Evolutionary conservation across 2,888 invertebrate species (phyloP).

Genomic region (Erebia aethiops): DNA sequence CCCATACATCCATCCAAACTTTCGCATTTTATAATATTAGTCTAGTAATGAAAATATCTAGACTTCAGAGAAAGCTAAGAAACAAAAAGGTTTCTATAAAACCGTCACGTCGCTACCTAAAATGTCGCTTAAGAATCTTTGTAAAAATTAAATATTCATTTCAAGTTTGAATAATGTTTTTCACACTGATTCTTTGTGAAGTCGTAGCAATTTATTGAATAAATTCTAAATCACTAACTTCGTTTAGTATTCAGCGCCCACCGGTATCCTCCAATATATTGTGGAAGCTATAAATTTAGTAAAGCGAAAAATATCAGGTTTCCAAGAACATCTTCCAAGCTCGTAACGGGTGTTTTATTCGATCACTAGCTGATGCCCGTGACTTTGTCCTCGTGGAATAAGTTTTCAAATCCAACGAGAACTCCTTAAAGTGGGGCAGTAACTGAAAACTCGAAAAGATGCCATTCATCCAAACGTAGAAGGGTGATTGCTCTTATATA

Average conservation of each 20-base stretch:
- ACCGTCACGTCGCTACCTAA: neutral
- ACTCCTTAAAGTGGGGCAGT: too few species aligned
- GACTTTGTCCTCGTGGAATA: too few species aligned
- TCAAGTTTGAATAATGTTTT: conserved; percentile 4
- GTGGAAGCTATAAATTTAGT: conserved; percentile 3
- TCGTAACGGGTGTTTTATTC: neutral
- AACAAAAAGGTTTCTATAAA: neutral
- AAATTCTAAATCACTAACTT: conserved; percentile 15
- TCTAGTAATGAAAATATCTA: too few species aligned
- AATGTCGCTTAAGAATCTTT: neutral
- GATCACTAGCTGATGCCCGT: too few species aligned
- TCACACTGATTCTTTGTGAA: neutral
- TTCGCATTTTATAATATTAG: too few species aligned
- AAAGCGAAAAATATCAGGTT: conserved; percentile 1
- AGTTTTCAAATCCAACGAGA: too few species aligned
- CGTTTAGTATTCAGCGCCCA: conserved; percentile 3
- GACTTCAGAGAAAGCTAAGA: neutral
- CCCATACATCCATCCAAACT: too few species aligned
- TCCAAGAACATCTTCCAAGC: conserved; percentile 1
- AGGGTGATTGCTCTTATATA: too few species aligned
- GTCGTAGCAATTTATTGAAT: conserved; percentile 15
- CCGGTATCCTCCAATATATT: neutral
- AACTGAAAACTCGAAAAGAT: too few species aligned
- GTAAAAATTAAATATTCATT: conserved; percentile 6
- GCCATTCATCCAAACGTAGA: too few species aligned